These are phyloP conservation scores for Mizuhopecten yessoensis DNA, from an alignment of 1,140 invertebrate genomes.

Conservation along the genomic window DNA sequence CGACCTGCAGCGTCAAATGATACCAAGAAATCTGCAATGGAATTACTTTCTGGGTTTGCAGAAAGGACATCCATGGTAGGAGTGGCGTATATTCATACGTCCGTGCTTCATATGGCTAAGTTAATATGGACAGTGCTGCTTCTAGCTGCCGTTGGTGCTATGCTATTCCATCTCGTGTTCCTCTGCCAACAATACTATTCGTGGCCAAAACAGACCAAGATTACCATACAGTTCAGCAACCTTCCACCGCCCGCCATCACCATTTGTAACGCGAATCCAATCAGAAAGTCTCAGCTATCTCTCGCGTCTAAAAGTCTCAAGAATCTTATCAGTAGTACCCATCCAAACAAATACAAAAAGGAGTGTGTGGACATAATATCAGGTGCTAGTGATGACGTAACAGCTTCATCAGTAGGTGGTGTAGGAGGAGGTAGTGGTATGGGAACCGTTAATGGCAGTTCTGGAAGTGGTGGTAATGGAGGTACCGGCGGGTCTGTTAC, in stretches of 20 bases:
- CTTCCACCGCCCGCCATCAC: neutral
- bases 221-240: neutral
- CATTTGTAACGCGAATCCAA: neutral
- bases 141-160: neutral
- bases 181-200: neutral
- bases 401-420: neutral
- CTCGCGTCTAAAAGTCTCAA: neutral
- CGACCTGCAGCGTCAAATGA: neutral
- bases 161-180: neutral
- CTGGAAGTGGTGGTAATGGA: neutral
- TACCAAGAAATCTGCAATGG: neutral
- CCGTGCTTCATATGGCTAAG: neutral
- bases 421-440: neutral
- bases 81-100: neutral
- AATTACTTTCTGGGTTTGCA: neutral
- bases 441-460: neutral
- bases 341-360: neutral
- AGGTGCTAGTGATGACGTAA: neutral
- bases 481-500: neutral
- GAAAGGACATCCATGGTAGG: neutral
- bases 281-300: neutral
- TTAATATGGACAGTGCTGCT: neutral
- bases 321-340: neutral
- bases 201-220: constrained; percentile 5
- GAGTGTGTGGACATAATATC: neutral